Evolutionary conservation across 2,113 vertebrate species (phyloP), one percentile per base, ranked within the genome.

Genomic region (Gadus chalcogrammus): DNA sequence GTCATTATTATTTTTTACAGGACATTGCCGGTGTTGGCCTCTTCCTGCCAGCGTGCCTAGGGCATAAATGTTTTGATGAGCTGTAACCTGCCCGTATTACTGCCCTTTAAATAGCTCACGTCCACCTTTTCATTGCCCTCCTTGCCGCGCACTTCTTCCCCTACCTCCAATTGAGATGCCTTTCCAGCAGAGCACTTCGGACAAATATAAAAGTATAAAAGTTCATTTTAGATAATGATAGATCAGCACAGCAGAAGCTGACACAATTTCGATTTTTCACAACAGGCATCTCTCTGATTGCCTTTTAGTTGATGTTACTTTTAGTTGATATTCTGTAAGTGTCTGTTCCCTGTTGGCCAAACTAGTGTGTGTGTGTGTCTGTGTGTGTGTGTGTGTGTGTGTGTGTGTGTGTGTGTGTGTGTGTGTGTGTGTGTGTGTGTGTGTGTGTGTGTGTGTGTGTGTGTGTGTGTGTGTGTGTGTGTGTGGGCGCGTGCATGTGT

Each of bases 291-390:
- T 7, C 42, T 48, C 42, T 48, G 42, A 13, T 48, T 48, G 42
- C 42, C 42, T 48, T 48, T 48, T 9, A 48, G 12, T 48, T 48
- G 1, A 11, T 48, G 42, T 48, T 9, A 48, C 74, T 85, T n/a
- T n/a, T n/a, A n/a, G n/a, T n/a, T 85, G 77, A 77, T 83, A 88
- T 88, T 88, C 86, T 15, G 27, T 42, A 1, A 16, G 76, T 59
- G 64, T 85, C 70, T 70, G 58, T 1, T 79, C 55, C 79, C 65
- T 16, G 72, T 74, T 68, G 72, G 69, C 27, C 35, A 16, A 11
- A 7, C 58, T 16, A 31, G 56, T 52, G n/a, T 17, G 5, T 59
- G 53, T 59, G 67, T 56, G n/a, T 20, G 20, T 20, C 20, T 20
- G 20, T 20, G 20, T 20, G 20, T 1, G 20, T 20, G 20, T 20